Evolutionary conservation across 2,888 invertebrate species (phyloP).

Genomic region (Mythimna lalbum): DNA sequence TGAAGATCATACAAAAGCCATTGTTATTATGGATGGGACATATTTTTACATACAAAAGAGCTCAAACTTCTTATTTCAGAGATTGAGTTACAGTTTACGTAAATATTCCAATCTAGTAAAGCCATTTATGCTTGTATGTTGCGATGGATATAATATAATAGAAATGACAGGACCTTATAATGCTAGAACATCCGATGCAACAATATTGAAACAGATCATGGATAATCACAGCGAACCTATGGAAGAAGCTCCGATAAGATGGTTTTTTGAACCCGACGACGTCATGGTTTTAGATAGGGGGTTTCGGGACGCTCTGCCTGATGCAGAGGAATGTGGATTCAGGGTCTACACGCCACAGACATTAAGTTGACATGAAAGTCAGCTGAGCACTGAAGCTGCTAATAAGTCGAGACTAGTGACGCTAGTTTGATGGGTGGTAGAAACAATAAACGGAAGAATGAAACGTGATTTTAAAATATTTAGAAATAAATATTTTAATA

Average conservation of each 20-base stretch:
- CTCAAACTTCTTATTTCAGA: slow-evolving; percentile 17
- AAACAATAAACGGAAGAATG: slow-evolving; percentile 40
- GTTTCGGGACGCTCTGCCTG: slow-evolving; percentile 43
- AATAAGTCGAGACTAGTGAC: slow-evolving; percentile 44
- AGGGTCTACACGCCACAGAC: slow-evolving; percentile 37
- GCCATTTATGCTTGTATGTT: slow-evolving; percentile 10
- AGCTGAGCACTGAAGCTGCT: slow-evolving; percentile 38
- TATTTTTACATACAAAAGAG: slow-evolving; percentile 21
- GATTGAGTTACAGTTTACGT: slow-evolving; percentile 18
- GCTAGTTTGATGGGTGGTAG: slow-evolving; percentile 43
- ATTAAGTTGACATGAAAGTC: slow-evolving; percentile 28
- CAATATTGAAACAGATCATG: slow-evolving; percentile 12
- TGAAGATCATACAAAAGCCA: slow-evolving; percentile 10
- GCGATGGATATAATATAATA: slow-evolving; percentile 17
- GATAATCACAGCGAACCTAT: slow-evolving; percentile 18
- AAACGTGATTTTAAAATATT: slow-evolving; percentile 42
- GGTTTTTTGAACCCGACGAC: slow-evolving; percentile 37
- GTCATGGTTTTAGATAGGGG: slow-evolving; percentile 50
- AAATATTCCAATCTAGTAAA: slow-evolving; percentile 10
- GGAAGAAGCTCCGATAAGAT: slow-evolving; percentile 35
- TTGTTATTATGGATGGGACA: slow-evolving; percentile 16
- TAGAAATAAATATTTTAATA: slow-evolving; percentile 29
- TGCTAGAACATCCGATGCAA: slow-evolving; percentile 13
- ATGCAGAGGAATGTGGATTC: slow-evolving; percentile 39
- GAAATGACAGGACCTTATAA: slow-evolving; percentile 5